Evolutionary conservation across 1,140 invertebrate species (phyloP), one percentile per base, ranked within the genome.

Genomic region (Oppia nitens): DNA sequence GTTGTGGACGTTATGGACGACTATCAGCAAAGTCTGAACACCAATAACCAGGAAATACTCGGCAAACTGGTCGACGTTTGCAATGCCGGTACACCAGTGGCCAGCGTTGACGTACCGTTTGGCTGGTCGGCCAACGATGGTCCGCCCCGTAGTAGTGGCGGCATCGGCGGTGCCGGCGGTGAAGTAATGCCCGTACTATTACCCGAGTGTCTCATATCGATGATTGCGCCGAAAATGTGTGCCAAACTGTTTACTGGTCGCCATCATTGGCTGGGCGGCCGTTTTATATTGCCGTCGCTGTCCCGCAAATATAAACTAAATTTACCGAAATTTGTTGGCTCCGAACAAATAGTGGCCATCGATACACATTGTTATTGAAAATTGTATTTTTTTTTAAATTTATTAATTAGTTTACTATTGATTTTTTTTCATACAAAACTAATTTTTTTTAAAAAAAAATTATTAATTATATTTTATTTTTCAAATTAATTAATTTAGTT

Each of bases 221-320:
- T 98, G 2, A 97, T 93, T 14, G 92, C 93, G 0, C 95, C 95
- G 11, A 98, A 98, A 75, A 68, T 81, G 14, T 97, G 94, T 74
- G 86, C 91, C 1, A 74, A 78, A 59, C 68, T 78, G 55, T 94
- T 91, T 68, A 76, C 78, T 55, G 92, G 92, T n/a, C 81, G 79
- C 63, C 76, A 79, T 70, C 93, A 98, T 73, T 95, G 81, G 70
- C 73, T 98, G 14, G 94, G 93, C 27, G 93, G 93, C 24, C 72
- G 93, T 64, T 98, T 98, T 76, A 81, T 98, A 1, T 93, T 93
- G 1, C 77, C 78, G 45, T 76, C 78, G 48, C 72, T 98, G 49
- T 79, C 81, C 65, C 65, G 78, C 53, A 85, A 89, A 70, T 97
- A 90, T 71, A 70, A 81, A 62, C 73, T 98, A 0, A 77, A 83